Evolutionary conservation across 2,797 vertebrate genomes (phyloP).

Genomic region (Phalloptychus januarius): DNA sequence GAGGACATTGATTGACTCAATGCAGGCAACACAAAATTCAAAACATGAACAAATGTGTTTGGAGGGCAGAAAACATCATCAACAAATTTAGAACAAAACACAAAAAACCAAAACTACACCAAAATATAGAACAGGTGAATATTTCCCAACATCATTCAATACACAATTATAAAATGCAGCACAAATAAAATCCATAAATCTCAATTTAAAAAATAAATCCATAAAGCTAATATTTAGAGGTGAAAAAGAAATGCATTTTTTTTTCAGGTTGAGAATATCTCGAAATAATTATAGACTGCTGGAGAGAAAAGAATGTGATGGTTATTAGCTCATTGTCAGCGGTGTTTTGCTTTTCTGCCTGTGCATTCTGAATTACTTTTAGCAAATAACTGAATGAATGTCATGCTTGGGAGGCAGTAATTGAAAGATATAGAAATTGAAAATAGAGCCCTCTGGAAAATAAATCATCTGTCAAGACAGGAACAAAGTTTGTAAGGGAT

Average conservation of each 20-base stretch:
- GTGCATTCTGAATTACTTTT: conserved; percentile 54
- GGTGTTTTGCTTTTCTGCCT: conserved; percentile 51
- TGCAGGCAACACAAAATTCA: background rate
- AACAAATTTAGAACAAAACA: background rate
- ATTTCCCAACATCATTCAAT: background rate
- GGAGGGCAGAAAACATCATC: background rate
- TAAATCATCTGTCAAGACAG: conserved; percentile 37
- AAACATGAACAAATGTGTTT: background rate
- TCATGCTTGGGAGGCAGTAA: conserved; percentile 49
- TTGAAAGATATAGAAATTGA: conserved; percentile 51
- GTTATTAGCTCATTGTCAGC: conserved; percentile 44
- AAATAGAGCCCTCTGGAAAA: conserved; percentile 35
- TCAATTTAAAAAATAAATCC: background rate
- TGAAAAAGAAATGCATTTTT: conserved; percentile 24
- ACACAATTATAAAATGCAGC: background rate
- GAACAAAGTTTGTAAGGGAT: conserved; percentile 58
- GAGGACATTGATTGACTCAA: background rate
- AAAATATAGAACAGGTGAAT: background rate
- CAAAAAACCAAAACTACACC: background rate
- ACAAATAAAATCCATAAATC: background rate
- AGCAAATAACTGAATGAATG: conserved; percentile 47
- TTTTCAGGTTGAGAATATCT: conserved; percentile 16
- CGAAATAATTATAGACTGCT: conserved; percentile 14
- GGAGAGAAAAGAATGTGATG: conserved; percentile 33
- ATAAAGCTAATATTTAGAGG: conserved; percentile 2